A percentile compares a stretch with the other conserved stretches of the same genome.
Evolutionary conservation across 2,888 invertebrate genomes (phyloP).

Genomic region (Minunthozetes semirufus): DNA sequence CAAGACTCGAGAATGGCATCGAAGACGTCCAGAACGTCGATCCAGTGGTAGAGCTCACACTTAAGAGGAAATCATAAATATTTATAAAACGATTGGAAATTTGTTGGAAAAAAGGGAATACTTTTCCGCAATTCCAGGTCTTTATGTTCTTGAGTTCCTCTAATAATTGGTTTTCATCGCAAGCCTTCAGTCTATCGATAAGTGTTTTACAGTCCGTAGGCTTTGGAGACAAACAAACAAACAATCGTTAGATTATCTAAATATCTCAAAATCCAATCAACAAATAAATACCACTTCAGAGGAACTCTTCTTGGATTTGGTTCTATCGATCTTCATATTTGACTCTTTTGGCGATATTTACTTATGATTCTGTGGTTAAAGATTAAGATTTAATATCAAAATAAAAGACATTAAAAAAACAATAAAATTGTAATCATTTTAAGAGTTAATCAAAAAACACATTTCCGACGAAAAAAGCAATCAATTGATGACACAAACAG

Average conservation of each 20-base stretch:
- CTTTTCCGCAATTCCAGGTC: slow-evolving; percentile 74
- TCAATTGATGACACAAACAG: no score
- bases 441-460: no score
- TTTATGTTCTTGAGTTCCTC: slow-evolving; percentile 65
- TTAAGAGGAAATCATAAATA: slow-evolving; percentile 41
- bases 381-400: no score
- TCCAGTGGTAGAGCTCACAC: slow-evolving; percentile 77
- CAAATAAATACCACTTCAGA: slow-evolving; percentile 61
- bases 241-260: background rate
- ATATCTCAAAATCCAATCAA: slow-evolving; percentile 1
- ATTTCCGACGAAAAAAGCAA: no score
- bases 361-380: background rate
- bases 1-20: slow-evolving; percentile 58
- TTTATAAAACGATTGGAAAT: background rate
- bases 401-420: no score
- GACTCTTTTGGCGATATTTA: no score
- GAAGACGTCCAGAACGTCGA: slow-evolving; percentile 65
- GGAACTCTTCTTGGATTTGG: slow-evolving; percentile 71
- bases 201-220: slow-evolving; percentile 62
- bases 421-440: no score
- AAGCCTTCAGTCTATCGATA: slow-evolving; percentile 63
- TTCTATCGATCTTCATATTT: slow-evolving; percentile 71
- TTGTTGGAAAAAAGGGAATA: slow-evolving; percentile 40
- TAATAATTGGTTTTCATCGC: slow-evolving; percentile 58
- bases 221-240: slow-evolving; percentile 38